A percentile compares a stretch with the other conserved stretches of the same genome.
Evolutionary conservation across 1,140 invertebrate species (phyloP).

Genomic region (Drosophila ercepeae): DNA sequence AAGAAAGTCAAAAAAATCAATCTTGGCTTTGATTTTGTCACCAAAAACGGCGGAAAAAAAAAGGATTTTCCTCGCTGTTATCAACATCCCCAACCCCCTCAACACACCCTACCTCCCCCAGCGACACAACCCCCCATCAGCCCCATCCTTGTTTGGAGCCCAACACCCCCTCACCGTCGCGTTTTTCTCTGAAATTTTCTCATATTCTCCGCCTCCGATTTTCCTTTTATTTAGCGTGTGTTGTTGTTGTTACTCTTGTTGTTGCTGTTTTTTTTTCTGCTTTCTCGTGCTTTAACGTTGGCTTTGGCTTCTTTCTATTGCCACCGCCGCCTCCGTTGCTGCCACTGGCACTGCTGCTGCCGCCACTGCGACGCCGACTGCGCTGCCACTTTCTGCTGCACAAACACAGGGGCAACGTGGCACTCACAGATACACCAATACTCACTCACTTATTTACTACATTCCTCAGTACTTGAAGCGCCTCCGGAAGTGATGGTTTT

Average conservation of each 20-base stretch:
- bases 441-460: slow-evolving; percentile 69
- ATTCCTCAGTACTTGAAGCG: slow-evolving; percentile 83
- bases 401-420: slow-evolving; percentile 25
- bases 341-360: too few species aligned
- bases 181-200: slow-evolving; percentile 8
- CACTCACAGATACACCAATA: slow-evolving; percentile 49
- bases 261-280: slow-evolving; percentile 25
- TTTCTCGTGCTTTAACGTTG: slow-evolving; percentile 49
- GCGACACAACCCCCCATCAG: neutral
- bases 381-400: slow-evolving; percentile 40
- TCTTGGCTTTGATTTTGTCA: too few species aligned
- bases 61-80: too few species aligned
- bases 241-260: too few species aligned
- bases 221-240: slow-evolving; percentile 45
- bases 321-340: slow-evolving; percentile 34
- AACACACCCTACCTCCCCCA: too few species aligned
- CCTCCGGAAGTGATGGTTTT: slow-evolving; percentile 83
- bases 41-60: too few species aligned
- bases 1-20: too few species aligned
- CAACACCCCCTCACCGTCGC: neutral
- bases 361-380: slow-evolving; percentile 31
- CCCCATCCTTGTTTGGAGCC: too few species aligned
- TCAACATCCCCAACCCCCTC: too few species aligned
- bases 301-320: slow-evolving; percentile 54
- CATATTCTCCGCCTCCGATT: slow-evolving; percentile 16